Evolutionary conservation across 1,140 invertebrate species (phyloP).

Genomic region (Drosophila sproati): DNA sequence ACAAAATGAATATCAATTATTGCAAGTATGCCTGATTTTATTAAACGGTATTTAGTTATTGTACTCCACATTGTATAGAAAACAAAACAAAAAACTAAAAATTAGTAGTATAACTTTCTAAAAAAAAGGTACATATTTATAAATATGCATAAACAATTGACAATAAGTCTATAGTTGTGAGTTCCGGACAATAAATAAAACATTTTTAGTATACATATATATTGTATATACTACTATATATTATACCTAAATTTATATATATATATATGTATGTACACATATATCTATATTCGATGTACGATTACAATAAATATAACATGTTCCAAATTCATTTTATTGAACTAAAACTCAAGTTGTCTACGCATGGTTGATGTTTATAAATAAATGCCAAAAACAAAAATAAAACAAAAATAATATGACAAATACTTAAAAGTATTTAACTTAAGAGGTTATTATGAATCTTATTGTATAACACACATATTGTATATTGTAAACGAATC

Average conservation of each 20-base stretch:
- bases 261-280: background rate
- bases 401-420: slow-evolving; percentile 4
- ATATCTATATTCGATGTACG: background rate
- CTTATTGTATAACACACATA: slow-evolving; percentile 59
- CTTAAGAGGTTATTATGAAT: slow-evolving; percentile 34
- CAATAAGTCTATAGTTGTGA: slow-evolving; percentile 49
- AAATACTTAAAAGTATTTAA: slow-evolving; percentile 12
- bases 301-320: slow-evolving; percentile 5
- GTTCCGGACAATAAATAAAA: slow-evolving; percentile 61
- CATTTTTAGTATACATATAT: slow-evolving; percentile 20
- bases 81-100: background rate
- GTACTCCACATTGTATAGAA: slow-evolving; percentile 6
- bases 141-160: slow-evolving; percentile 23
- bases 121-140: background rate
- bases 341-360: slow-evolving; percentile 52
- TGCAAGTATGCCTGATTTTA: slow-evolving; percentile 15
- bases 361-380: slow-evolving; percentile 69
- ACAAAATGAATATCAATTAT: slow-evolving; percentile 6
- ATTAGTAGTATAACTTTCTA: background rate
- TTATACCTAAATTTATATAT: slow-evolving; percentile 17
- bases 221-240: slow-evolving; percentile 18
- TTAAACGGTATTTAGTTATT: slow-evolving; percentile 26
- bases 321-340: slow-evolving; percentile 1
- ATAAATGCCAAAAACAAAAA: slow-evolving; percentile 31
- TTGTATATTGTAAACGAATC: slow-evolving; percentile 46